A percentile compares a stretch with the other conserved stretches of the same genome.
These are phyloP conservation scores for Aleiodes testaceus DNA, from an alignment of 2,888 invertebrate species.

Conservation along the genomic window DNA sequence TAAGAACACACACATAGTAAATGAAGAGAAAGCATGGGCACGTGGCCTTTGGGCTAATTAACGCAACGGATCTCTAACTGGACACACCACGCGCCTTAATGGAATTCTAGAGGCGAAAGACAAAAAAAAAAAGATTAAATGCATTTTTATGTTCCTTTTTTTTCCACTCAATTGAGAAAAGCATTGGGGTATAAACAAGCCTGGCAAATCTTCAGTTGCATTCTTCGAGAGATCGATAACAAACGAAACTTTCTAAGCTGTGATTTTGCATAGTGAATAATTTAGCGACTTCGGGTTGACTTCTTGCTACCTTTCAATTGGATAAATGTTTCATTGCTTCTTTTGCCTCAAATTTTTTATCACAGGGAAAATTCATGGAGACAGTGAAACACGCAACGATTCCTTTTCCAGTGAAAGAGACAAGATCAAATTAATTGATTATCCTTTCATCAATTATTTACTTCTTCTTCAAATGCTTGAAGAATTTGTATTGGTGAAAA, in stretches of 20 bases:
- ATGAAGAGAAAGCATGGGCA: slow-evolving; percentile 61
- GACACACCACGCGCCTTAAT: slow-evolving; percentile 32
- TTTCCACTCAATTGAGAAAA: too few species aligned
- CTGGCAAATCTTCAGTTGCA: slow-evolving; percentile 19
- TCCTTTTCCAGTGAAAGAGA: too few species aligned
- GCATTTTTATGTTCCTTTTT: too few species aligned
- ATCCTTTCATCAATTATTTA: not conserved
- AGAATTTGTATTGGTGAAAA: not conserved
- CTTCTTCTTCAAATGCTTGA: not conserved
- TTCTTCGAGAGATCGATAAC: slow-evolving; percentile 23
- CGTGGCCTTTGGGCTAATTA: slow-evolving; percentile 65
- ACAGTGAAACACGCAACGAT: slow-evolving; percentile 13
- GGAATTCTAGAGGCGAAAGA: slow-evolving; percentile 35
- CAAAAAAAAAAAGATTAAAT: slow-evolving; percentile 30
- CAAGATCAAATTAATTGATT: slow-evolving; percentile 29
- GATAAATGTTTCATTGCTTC: slow-evolving; percentile 5
- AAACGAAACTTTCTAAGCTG: slow-evolving; percentile 26
- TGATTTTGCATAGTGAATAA: slow-evolving; percentile 21
- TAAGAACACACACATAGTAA: slow-evolving; percentile 40
- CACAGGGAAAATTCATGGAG: slow-evolving; percentile 14
- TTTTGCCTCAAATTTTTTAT: not conserved
- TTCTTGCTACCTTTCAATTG: slow-evolving; percentile 11
- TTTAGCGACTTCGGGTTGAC: slow-evolving; percentile 13
- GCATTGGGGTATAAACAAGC: slow-evolving; percentile 2
- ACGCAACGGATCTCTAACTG: slow-evolving; percentile 43